Evolutionary conservation across 2,113 vertebrate genomes (phyloP).

Genomic region (human (Homo sapiens)): DNA sequence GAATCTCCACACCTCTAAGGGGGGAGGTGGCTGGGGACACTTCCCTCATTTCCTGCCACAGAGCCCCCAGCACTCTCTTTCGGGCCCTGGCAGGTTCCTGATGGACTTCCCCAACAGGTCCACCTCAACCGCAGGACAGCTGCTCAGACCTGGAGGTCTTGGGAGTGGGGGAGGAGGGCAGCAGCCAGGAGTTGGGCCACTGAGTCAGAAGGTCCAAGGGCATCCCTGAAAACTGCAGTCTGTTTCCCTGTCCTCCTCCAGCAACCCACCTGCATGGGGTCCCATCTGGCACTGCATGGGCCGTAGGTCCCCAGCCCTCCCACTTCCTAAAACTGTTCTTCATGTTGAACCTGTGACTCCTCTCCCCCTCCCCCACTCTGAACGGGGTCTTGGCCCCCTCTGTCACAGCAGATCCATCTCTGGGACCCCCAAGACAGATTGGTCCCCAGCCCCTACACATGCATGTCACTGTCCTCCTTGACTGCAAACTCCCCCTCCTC

Average conservation of each 20-base stretch:
- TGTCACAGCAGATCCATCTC: background rate
- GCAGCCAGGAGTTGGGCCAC: background rate
- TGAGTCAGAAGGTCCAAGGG: background rate
- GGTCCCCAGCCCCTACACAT: background rate
- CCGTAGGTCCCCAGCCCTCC: background rate
- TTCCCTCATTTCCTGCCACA: background rate
- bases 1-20: background rate
- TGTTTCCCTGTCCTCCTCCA: background rate
- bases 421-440: background rate
- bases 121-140: background rate
- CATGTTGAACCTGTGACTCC: background rate
- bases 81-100: background rate
- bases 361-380: background rate
- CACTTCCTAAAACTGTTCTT: background rate
- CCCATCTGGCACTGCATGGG: slow-evolving; percentile 42
- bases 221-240: background rate
- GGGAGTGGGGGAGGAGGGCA: background rate
- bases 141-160: background rate
- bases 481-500: slow-evolving; percentile 11
- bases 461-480: slow-evolving; percentile 56
- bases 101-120: background rate
- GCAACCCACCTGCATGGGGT: slow-evolving; percentile 46
- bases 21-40: background rate
- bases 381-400: background rate
- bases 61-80: background rate